Evolutionary conservation across 2,113 vertebrate genomes (phyloP).

Genomic region (Crotophaga sulcirostris): DNA sequence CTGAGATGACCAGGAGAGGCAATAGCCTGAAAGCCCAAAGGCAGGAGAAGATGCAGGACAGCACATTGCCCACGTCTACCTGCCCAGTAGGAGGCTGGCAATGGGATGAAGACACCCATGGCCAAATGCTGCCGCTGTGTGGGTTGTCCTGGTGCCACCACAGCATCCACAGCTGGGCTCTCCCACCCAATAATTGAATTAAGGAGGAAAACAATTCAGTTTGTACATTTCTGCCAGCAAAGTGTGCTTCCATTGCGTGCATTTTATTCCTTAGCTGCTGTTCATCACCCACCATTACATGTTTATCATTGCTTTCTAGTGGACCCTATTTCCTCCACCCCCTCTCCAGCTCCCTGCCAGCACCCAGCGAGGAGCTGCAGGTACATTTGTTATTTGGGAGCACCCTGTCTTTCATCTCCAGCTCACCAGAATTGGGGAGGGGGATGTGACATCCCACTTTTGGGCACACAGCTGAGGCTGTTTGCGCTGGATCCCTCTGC

Average conservation of each 20-base stretch:
- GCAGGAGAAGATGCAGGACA: not conserved
- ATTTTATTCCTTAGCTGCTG: not conserved
- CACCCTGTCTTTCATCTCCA: not conserved
- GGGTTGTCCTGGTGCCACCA: not conserved
- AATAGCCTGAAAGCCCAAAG: not conserved
- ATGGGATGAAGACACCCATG: fast-evolving
- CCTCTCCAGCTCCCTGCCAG: not conserved
- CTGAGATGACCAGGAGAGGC: fast-evolving
- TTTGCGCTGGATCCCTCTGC: not conserved
- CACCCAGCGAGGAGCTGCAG: not conserved
- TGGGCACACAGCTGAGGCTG: fast-evolving
- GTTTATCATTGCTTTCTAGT: not conserved
- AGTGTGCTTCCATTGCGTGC: fast-evolving
- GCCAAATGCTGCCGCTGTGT: not conserved
- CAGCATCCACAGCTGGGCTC: not conserved
- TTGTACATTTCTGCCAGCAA: not conserved
- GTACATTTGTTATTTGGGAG: not conserved
- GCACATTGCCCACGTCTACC: not conserved
- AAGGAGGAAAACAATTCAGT: not conserved
- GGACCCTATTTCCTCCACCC: not conserved
- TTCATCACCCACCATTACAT: fast-evolving
- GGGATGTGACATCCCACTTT: not conserved
- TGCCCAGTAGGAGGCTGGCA: not conserved
- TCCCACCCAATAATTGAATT: fast-evolving
- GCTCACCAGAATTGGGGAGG: not conserved